Conservation (phyloP, 2,113 vertebrate species). For the Eretmochelys imbricata region DNA sequence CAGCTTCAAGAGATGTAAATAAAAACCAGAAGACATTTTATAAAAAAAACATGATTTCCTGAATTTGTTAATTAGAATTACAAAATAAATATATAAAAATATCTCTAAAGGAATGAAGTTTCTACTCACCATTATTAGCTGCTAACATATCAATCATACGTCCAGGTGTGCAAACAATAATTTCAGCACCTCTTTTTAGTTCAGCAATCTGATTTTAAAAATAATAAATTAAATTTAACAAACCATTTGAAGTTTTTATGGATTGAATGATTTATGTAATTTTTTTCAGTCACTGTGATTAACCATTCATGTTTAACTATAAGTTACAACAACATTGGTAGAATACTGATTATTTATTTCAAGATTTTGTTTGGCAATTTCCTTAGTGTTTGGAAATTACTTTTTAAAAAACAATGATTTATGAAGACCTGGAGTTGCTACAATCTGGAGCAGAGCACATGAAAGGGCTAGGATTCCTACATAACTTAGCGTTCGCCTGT, state of each 20-base stretch:
- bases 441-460: neutral
- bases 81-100: constrained; percentile 60
- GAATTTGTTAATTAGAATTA: constrained; percentile 68
- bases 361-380: neutral
- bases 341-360: neutral
- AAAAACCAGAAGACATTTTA: constrained; percentile 67
- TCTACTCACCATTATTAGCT: constrained; percentile 96
- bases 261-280: neutral
- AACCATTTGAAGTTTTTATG: neutral
- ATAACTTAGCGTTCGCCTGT: neutral
- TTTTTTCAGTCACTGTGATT: neutral
- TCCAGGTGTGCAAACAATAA: constrained; percentile 98
- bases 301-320: neutral
- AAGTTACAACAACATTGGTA: neutral
- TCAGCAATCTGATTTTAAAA: constrained; percentile 91
- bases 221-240: constrained; percentile 1
- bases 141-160: constrained; percentile 99
- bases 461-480: fast-evolving
- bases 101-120: constrained; percentile 51
- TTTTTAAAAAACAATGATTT: neutral
- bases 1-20: constrained; percentile 79
- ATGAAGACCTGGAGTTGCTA: neutral
- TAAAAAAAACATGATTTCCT: constrained; percentile 69
- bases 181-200: constrained; percentile 98
- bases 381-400: neutral